Evolutionary conservation across 2,113 vertebrate species (phyloP), one percentile per base, ranked within the genome.

Genomic region (Menidia beryllina): DNA sequence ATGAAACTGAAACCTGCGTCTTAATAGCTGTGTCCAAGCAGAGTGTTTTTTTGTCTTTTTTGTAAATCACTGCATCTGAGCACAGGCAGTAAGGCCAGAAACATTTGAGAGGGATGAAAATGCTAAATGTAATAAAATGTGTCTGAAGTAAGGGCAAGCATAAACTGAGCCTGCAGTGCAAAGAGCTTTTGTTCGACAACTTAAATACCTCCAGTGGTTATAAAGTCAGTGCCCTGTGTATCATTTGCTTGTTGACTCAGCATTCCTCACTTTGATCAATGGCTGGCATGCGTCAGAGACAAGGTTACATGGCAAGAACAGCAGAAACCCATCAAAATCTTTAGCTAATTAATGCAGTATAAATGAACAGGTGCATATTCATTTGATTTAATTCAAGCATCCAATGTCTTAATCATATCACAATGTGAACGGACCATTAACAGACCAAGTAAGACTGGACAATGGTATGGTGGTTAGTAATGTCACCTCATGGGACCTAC

Each of bases 181-280:
- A 39, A 17, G 34, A 36, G 21, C 36, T 41, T 12, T 2, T 6
- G 41, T 15, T 39, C 21, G 24, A 8, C 13, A 25, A 26, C 24
- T 17, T 13, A 25, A 25, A 19, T 17, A 45, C 62, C 26, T 72
- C 19, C 12, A 26, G 26, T 20, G 51, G 51, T 25, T 62, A 12
- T 61, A 64, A 81, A 69, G 55, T 74, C 47, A 72, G 50, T 76
- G 21, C n/a, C 51, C 39, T 49, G 13, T 41, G 17, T 17, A 55
- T 59, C 10, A 58, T 52, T 51, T 34, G 17, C 14, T 55, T 10
- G 9, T 8, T 68, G 67, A 81, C 41, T 48, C 76, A 63, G 23
- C 20, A 41, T 41, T 72, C 45, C 27, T 60, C 27, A 13, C 21
- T 57, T 14, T 64, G 25, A 21, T 64, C 24, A 39, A 26, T 41